phyloP scores from a whole-genome alignment of 2,888 invertebrate species.

The Troilus luridus region DNA sequence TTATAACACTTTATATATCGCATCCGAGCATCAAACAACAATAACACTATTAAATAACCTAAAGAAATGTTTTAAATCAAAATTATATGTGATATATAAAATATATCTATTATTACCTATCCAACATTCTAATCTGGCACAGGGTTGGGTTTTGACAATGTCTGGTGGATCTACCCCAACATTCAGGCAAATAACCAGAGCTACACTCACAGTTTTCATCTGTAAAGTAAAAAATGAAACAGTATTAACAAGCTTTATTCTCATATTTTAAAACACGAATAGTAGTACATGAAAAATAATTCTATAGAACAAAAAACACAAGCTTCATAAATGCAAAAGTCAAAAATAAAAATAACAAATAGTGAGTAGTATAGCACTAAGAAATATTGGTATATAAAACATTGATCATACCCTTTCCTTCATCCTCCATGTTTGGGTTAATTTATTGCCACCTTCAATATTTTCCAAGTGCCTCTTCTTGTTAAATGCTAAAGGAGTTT shows the following conservation, averaged over 20 bases:
- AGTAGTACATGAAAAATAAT: not conserved
- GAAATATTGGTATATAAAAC: slow-evolving; percentile 42
- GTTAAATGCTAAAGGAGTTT: slow-evolving; percentile 80
- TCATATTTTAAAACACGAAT: not conserved
- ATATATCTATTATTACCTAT: slow-evolving; percentile 76
- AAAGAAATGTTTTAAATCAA: not conserved
- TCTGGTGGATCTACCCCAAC: slow-evolving; percentile 99
- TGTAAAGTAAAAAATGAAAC: slow-evolving; percentile 68
- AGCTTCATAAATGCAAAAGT: not conserved
- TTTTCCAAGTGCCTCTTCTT: slow-evolving; percentile 82
- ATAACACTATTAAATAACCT: not conserved
- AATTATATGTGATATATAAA: not conserved
- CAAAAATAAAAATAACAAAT: not conserved
- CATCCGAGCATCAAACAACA: too few species aligned
- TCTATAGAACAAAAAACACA: not conserved
- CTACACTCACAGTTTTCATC: slow-evolving; percentile 99
- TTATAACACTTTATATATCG: too few species aligned
- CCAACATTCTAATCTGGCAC: slow-evolving; percentile 97
- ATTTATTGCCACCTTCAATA: slow-evolving; percentile 77
- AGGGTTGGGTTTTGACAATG: slow-evolving; percentile 96
- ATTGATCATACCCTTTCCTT: slow-evolving; percentile 83
- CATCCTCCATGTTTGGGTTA: slow-evolving; percentile 90
- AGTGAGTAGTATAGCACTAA: slow-evolving; percentile 49
- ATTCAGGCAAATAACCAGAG: slow-evolving; percentile 96
- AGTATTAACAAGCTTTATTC: not conserved